Conservation (phyloP, 2,888 invertebrate genomes). For the Eudemis profundana region DNA sequence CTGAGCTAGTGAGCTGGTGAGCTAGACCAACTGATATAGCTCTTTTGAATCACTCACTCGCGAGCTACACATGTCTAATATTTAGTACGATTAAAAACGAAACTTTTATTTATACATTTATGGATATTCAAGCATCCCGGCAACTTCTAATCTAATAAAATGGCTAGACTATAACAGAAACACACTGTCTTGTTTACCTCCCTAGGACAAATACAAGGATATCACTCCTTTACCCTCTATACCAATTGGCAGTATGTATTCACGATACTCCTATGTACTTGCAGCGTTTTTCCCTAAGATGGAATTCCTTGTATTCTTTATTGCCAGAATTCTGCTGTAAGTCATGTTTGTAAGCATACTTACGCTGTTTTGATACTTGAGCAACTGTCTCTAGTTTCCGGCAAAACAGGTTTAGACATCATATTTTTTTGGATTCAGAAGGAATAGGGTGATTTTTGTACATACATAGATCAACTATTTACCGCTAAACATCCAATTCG, state of each 20-base stretch:
- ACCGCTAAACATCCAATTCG: no score
- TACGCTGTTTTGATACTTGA: conserved; percentile 21
- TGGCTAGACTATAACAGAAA: conserved; percentile 20
- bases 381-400: conserved; percentile 29
- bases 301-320: conserved; percentile 8
- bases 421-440: conserved; percentile 9
- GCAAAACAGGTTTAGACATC: conserved; percentile 11
- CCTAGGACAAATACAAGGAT: conserved; percentile 6
- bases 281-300: neutral
- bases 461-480: no score
- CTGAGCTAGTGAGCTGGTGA: no score
- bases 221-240: neutral
- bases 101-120: no score
- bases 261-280: neutral
- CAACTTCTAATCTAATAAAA: conserved; percentile 27
- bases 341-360: conserved; percentile 28
- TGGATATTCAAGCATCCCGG: no score
- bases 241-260: neutral
- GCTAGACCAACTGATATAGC: no score
- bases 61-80: no score
- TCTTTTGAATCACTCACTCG: no score
- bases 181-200: conserved; percentile 33
- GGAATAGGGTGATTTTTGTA: no score
- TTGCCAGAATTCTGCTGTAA: conserved; percentile 20
- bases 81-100: no score